Evolutionary conservation across 2,113 vertebrate genomes (phyloP).

Genomic region (Scophthalmus maximus): DNA sequence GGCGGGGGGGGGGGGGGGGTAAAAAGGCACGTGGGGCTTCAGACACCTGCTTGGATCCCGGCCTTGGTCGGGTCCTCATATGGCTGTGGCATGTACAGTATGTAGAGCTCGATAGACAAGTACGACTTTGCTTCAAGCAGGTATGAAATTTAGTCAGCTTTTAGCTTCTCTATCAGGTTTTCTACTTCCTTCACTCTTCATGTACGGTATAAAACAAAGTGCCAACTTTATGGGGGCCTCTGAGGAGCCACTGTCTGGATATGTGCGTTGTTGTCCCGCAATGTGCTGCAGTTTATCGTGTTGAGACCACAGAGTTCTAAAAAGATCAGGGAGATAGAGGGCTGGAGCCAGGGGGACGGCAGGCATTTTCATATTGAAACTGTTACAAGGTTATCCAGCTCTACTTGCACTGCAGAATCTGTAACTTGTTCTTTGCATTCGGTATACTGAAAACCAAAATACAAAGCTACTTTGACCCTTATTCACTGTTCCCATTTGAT

Average conservation of each 20-base stretch:
- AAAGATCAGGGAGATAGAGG: neutral
- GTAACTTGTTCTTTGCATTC: neutral
- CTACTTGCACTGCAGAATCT: neutral
- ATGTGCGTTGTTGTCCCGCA: neutral
- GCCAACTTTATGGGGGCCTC: neutral
- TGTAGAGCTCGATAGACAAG: too few species aligned
- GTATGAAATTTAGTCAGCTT: too few species aligned
- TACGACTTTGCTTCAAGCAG: too few species aligned
- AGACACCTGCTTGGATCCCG: slow-evolving; percentile 72
- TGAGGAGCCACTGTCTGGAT: neutral
- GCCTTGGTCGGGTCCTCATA: slow-evolving; percentile 22
- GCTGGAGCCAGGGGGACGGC: neutral
- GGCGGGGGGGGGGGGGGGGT: too few species aligned
- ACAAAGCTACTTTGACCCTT: neutral
- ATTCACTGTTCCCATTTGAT: too few species aligned
- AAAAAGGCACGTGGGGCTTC: slow-evolving; percentile 1
- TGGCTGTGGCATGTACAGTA: too few species aligned
- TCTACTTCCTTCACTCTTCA: neutral
- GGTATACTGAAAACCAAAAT: neutral
- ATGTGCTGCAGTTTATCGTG: neutral
- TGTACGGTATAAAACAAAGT: neutral
- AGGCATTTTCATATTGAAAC: neutral
- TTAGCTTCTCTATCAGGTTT: slow-evolving; percentile 17
- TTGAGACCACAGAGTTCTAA: neutral
- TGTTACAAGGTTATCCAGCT: neutral